phyloP scores from a whole-genome alignment of 2,888 invertebrate genomes.

The Crepidodera aurea region DNA sequence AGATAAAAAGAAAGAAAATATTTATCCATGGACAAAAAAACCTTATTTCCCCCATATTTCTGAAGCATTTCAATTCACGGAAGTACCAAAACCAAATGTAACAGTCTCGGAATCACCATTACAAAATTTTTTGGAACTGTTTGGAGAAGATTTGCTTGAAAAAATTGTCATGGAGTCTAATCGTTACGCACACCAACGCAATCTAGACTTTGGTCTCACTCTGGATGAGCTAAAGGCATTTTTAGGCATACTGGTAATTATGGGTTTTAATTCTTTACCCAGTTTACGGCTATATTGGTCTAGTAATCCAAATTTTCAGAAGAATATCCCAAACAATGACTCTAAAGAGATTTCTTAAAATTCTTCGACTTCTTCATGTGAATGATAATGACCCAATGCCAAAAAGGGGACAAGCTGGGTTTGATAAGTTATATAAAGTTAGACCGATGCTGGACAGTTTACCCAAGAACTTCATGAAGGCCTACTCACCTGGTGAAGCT shows the following conservation, averaged over 20 bases:
- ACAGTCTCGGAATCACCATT: too few species aligned
- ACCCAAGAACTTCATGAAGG: not conserved
- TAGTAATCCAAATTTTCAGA: too few species aligned
- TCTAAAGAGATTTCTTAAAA: constrained; percentile 1
- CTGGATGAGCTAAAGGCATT: too few species aligned
- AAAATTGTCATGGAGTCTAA: too few species aligned
- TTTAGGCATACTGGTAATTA: too few species aligned
- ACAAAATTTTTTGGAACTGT: too few species aligned
- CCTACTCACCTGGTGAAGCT: not conserved
- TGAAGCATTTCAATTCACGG: too few species aligned
- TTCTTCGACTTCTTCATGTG: constrained; percentile 1
- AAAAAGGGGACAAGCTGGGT: not conserved
- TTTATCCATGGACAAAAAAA: not conserved
- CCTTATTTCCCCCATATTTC: not conserved
- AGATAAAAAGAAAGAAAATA: not conserved
- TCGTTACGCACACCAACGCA: too few species aligned
- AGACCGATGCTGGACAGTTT: not conserved
- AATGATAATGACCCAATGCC: not conserved
- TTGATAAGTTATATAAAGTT: not conserved
- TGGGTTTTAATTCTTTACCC: not conserved
- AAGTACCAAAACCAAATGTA: too few species aligned
- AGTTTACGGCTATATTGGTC: not conserved
- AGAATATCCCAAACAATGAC: not conserved
- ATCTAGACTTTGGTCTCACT: too few species aligned
- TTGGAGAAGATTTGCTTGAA: too few species aligned